Evolutionary conservation across 2,888 invertebrate genomes (phyloP).

Genomic region (Athalia rosae): DNA sequence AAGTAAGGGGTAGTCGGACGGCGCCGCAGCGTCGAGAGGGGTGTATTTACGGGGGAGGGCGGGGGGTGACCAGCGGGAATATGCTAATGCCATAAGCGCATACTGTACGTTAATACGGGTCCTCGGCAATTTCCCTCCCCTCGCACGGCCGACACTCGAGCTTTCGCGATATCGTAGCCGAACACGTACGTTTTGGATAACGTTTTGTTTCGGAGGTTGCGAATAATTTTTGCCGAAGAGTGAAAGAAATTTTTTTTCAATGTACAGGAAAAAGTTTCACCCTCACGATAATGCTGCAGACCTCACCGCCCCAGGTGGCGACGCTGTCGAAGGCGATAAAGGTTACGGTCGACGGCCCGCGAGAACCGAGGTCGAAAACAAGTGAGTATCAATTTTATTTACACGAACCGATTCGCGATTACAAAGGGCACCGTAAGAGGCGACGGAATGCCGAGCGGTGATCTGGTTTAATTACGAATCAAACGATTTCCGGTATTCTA

Average conservation of each 20-base stretch:
- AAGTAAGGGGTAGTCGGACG: conserved; percentile 67
- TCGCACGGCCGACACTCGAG: not conserved
- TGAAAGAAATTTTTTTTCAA: not conserved
- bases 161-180: not conserved
- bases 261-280: conserved; percentile 71
- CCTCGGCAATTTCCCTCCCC: conserved; percentile 8
- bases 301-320: conserved; percentile 70
- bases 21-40: conserved; percentile 63
- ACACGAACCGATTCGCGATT: not conserved
- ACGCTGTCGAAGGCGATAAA: conserved; percentile 70
- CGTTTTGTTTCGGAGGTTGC: not conserved
- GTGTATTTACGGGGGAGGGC: too few species aligned
- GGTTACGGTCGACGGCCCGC: conserved; percentile 70
- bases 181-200: not conserved
- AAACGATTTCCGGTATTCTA: not conserved
- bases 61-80: conserved; percentile 56
- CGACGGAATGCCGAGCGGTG: too few species aligned
- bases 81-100: conserved; percentile 59
- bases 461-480: not conserved
- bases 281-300: conserved; percentile 72
- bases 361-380: conserved; percentile 70
- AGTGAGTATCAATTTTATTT: conserved; percentile 60
- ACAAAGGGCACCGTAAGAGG: too few species aligned
- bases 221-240: not conserved
- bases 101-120: not conserved